Conservation (phyloP, 2,888 invertebrate genomes). For the Melitaea athalia region DNA sequence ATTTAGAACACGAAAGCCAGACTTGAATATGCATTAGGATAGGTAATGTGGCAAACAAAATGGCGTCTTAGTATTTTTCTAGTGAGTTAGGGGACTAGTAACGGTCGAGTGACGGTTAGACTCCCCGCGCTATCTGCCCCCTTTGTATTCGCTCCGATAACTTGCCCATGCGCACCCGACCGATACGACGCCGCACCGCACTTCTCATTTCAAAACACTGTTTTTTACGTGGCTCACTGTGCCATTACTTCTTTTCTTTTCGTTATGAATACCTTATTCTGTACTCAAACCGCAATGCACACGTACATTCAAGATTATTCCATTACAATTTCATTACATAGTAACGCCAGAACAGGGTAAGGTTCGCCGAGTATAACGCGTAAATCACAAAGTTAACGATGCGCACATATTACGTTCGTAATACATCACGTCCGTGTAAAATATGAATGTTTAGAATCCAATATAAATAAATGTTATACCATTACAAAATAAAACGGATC, state of each 20-base stretch:
- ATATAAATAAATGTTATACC: constrained; percentile 35
- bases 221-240: constrained; percentile 59
- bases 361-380: constrained; percentile 62
- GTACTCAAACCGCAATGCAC: constrained; percentile 63
- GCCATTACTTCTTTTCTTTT: constrained; percentile 65
- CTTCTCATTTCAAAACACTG: constrained; percentile 75
- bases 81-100: constrained; percentile 77
- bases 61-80: constrained; percentile 79
- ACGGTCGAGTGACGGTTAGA: constrained; percentile 81
- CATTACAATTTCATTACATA: constrained; percentile 45
- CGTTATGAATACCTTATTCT: constrained; percentile 45
- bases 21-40: constrained; percentile 57
- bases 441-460: constrained; percentile 51
- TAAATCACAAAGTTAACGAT: constrained; percentile 74
- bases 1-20: constrained; percentile 59
- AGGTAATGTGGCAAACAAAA: constrained; percentile 60
- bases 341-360: constrained; percentile 57
- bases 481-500: constrained; percentile 34
- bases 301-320: constrained; percentile 41
- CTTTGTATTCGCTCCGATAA: constrained; percentile 83
- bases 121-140: constrained; percentile 82
- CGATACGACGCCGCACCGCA: constrained; percentile 74
- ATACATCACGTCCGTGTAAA: constrained; percentile 57
- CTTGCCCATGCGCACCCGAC: constrained; percentile 81
- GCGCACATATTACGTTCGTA: constrained; percentile 63